A percentile compares a stretch with the other conserved stretches of the same genome.
Conservation (phyloP, 2,888 invertebrate genomes). For the Leptopterna dolabrata region DNA sequence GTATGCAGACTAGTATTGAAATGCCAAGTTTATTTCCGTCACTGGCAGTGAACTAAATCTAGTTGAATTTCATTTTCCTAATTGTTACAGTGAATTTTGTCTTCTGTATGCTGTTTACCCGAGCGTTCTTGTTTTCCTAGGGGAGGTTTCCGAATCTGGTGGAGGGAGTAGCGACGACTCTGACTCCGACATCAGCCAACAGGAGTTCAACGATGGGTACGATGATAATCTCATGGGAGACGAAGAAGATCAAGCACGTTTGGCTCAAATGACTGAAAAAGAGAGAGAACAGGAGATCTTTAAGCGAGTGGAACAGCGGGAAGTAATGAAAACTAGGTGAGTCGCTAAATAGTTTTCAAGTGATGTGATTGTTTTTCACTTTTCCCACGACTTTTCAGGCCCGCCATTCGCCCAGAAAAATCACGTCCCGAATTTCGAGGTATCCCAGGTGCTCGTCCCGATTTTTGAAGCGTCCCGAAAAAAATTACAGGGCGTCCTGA, state of each 20-base stretch:
- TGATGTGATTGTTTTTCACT: not conserved
- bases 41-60: too few species aligned
- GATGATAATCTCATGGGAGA: slow-evolving; percentile 98
- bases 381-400: not conserved
- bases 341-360: not conserved
- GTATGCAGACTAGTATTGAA: too few species aligned
- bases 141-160: slow-evolving; percentile 83
- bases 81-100: too few species aligned
- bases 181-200: slow-evolving; percentile 77
- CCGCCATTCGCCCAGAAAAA: too few species aligned
- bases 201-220: slow-evolving; percentile 95
- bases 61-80: too few species aligned
- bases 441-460: too few species aligned
- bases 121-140: slow-evolving; percentile 66
- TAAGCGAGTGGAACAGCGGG: slow-evolving; percentile 93
- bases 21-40: too few species aligned
- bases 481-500: too few species aligned
- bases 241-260: slow-evolving; percentile 89
- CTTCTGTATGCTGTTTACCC: too few species aligned
- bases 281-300: slow-evolving; percentile 97
- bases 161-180: slow-evolving; percentile 71
- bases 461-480: too few species aligned
- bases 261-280: slow-evolving; percentile 95
- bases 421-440: too few species aligned
- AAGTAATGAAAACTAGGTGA: slow-evolving; percentile 89